Evolutionary conservation across 2,888 invertebrate genomes (phyloP).

Genomic region (Tolmerus cingulatus): DNA sequence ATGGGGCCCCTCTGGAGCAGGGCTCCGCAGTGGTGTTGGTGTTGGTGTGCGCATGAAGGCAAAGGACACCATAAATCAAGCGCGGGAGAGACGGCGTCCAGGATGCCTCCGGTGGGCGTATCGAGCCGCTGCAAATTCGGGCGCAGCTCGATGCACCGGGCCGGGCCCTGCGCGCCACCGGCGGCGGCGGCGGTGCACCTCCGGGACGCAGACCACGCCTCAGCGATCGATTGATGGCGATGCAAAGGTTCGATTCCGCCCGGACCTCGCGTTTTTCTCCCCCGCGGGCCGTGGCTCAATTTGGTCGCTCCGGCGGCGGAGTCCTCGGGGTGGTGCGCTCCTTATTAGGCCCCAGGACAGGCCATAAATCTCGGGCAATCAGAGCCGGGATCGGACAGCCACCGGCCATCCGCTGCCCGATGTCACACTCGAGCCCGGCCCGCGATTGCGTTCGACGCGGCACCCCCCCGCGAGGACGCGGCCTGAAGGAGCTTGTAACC

Average conservation of each 20-base stretch:
- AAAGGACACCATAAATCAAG: slow-evolving; percentile 34
- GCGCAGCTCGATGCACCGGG: background rate
- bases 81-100: background rate
- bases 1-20: background rate
- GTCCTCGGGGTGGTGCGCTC: slow-evolving; percentile 25
- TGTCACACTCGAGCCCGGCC: background rate
- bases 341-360: slow-evolving; percentile 8
- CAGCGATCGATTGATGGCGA: slow-evolving; percentile 29
- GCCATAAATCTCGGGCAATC: slow-evolving; percentile 35
- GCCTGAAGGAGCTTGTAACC: background rate
- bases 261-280: background rate
- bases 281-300: background rate
- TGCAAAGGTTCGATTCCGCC: background rate
- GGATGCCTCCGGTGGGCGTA: slow-evolving; percentile 33
- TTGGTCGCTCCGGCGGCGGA: background rate
- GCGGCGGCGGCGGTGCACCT: background rate
- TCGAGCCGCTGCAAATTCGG: background rate
- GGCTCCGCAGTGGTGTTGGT: too few species aligned
- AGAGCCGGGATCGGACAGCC: slow-evolving; percentile 12
- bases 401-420: background rate
- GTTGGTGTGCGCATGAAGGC: background rate
- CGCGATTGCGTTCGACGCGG: background rate
- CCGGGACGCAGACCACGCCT: slow-evolving; percentile 21
- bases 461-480: background rate
- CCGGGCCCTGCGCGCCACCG: background rate